Conservation (phyloP, 2,888 invertebrate genomes). For the Pycnomerus fuliginosus region DNA sequence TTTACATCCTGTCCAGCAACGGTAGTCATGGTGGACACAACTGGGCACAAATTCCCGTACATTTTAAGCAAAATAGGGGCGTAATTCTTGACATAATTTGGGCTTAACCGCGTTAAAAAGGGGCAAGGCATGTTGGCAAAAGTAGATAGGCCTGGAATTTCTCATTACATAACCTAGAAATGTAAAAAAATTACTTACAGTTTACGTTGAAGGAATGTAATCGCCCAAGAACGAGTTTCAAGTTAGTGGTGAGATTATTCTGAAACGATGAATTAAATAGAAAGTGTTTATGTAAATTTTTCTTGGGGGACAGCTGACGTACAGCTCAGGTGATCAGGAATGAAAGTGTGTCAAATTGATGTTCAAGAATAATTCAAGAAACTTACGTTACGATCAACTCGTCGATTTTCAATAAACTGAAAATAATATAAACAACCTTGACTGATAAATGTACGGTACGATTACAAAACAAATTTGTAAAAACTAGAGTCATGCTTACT, state of each 20-base stretch:
- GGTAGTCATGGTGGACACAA: conserved; percentile 60
- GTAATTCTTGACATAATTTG: conserved; percentile 81
- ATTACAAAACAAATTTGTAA: too few relatives aligned
- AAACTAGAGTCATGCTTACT: too few relatives aligned
- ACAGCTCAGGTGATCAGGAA: too few relatives aligned
- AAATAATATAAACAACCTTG: too few relatives aligned
- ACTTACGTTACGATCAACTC: too few relatives aligned
- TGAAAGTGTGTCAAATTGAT: too few relatives aligned
- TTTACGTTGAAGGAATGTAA: conserved; percentile 3
- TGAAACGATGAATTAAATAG: conserved; percentile 3
- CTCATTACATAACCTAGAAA: conserved; percentile 19
- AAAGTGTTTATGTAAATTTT: background rate
- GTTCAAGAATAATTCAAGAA: too few relatives aligned
- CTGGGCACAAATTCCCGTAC: conserved; percentile 81
- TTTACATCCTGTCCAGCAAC: conserved; percentile 19
- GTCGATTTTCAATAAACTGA: too few relatives aligned
- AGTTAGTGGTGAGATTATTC: conserved; percentile 6
- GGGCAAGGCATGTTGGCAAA: conserved; percentile 78
- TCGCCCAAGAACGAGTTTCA: conserved; percentile 3
- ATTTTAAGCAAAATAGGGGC: conserved; percentile 72
- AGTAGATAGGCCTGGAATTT: conserved; percentile 28
- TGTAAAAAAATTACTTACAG: background rate
- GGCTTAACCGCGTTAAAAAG: conserved; percentile 77
- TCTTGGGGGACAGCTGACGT: too few relatives aligned
- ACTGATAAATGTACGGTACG: too few relatives aligned